Percentiles rank a stretch among this genome's conserved stretches.
phyloP scores from a whole-genome alignment of 2,113 vertebrate species.

The Tetraodon nigroviridis region DNA sequence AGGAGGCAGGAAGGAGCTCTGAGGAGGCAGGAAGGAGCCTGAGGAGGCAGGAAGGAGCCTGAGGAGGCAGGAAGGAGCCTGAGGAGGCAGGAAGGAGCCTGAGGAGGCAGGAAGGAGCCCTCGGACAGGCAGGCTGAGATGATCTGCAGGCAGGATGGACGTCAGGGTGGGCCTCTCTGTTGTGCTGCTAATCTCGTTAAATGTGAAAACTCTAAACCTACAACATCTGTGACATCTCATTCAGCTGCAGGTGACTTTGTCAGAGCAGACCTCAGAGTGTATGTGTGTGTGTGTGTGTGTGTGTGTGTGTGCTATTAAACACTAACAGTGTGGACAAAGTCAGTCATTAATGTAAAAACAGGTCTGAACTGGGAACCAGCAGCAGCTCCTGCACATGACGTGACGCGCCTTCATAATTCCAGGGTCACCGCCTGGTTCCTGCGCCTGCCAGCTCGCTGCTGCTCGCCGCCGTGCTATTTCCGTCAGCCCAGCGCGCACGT shows the following conservation, averaged over 20 bases:
- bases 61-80: constrained; percentile 2
- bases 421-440: constrained; percentile 28
- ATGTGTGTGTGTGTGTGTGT: constrained; percentile 3
- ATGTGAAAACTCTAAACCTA: constrained; percentile 42
- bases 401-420: constrained; percentile 25
- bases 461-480: constrained; percentile 21
- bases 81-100: constrained; percentile 11
- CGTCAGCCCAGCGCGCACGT: constrained; percentile 5
- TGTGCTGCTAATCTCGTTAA: constrained; percentile 45
- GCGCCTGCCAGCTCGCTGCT: constrained; percentile 10
- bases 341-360: constrained; percentile 35
- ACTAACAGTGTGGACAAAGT: constrained; percentile 46
- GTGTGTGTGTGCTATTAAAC: constrained; percentile 65
- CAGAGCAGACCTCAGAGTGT: constrained; percentile 46
- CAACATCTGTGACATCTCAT: constrained; percentile 40
- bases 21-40: not conserved
- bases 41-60: not conserved
- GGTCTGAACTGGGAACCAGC: constrained; percentile 9
- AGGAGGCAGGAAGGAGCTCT: not conserved
- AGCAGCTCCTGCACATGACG: constrained; percentile 6
- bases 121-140: constrained; percentile 4
- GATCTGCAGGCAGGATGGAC: constrained; percentile 22
- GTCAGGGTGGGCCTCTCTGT: not conserved
- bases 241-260: constrained; percentile 27
- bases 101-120: constrained; percentile 9